Percentiles rank a stretch among this genome's conserved stretches.
These are phyloP conservation scores for Leptodactylus fallax DNA, from an alignment of 2,797 vertebrate genomes.

Conservation along the genomic window DNA sequence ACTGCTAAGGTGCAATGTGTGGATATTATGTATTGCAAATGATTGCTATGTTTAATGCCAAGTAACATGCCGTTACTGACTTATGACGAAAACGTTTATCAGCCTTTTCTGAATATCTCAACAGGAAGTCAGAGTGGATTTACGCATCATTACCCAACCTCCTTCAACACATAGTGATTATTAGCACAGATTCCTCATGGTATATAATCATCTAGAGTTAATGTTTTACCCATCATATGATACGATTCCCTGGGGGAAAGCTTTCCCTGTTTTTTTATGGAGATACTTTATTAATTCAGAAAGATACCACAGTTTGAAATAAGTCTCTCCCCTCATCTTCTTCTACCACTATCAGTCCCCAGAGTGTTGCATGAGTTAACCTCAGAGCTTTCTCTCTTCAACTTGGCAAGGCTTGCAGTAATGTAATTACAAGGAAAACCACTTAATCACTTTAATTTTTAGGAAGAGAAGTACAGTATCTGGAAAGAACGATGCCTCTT, in stretches of 20 bases:
- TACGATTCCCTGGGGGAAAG: conserved; percentile 27
- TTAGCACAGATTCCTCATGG: conserved; percentile 11
- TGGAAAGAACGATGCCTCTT: background rate
- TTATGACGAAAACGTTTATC: background rate
- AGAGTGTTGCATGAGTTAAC: conserved; percentile 39
- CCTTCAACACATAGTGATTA: conserved; percentile 21
- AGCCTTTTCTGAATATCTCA: conserved; percentile 5
- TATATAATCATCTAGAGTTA: conserved; percentile 39
- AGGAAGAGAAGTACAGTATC: conserved; percentile 21
- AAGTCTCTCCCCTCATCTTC: background rate
- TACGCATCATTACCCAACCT: conserved; percentile 29
- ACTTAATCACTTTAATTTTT: conserved; percentile 31
- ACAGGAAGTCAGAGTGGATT: conserved; percentile 22
- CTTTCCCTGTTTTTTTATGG: conserved; percentile 18
- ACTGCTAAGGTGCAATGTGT: background rate
- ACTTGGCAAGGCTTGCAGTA: conserved; percentile 16
- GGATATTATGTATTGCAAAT: background rate
- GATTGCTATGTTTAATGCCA: too few species aligned
- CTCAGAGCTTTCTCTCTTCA: conserved; percentile 30
- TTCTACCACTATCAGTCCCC: conserved; percentile 20
- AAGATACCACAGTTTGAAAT: conserved; percentile 12
- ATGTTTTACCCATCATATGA: conserved; percentile 36
- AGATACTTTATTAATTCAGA: conserved; percentile 23
- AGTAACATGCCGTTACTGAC: background rate
- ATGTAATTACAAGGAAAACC: conserved; percentile 54